Conservation (phyloP, 2,113 vertebrate species). For the Pristiophorus japonicus region DNA sequence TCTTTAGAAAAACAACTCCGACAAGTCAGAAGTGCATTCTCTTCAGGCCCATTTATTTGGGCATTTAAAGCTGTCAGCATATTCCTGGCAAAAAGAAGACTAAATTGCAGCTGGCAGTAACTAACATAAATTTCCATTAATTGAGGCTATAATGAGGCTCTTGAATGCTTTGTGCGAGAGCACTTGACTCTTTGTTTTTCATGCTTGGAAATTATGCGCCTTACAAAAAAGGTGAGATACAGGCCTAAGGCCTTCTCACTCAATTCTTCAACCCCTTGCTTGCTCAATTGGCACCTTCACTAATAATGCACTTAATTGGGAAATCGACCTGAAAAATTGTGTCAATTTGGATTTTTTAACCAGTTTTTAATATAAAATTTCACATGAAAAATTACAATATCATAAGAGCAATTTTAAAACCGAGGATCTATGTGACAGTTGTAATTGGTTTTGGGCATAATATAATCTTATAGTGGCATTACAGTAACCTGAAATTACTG, state of each 20-base stretch:
- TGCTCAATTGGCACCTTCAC: neutral
- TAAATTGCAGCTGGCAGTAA: neutral
- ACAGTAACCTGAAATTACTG: neutral
- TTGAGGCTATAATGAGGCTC: neutral
- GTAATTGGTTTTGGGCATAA: neutral
- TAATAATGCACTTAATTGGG: neutral
- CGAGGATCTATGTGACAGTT: neutral
- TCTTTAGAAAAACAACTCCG: neutral
- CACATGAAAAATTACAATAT: neutral
- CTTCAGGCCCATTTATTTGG: neutral
- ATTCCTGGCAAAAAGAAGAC: neutral
- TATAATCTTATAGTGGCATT: neutral
- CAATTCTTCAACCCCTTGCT: neutral
- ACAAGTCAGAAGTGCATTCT: neutral
- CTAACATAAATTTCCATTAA: neutral
- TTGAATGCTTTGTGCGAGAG: neutral
- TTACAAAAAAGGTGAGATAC: neutral
- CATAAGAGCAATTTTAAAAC: neutral
- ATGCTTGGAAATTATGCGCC: neutral
- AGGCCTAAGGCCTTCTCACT: neutral
- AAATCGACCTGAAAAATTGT: neutral
- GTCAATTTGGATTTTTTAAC: neutral
- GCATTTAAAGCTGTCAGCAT: neutral
- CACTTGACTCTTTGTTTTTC: neutral
- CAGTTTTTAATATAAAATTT: neutral